Evolutionary conservation across 2,888 invertebrate species (phyloP), one percentile per base, ranked within the genome.

Genomic region (Heliconius sara): DNA sequence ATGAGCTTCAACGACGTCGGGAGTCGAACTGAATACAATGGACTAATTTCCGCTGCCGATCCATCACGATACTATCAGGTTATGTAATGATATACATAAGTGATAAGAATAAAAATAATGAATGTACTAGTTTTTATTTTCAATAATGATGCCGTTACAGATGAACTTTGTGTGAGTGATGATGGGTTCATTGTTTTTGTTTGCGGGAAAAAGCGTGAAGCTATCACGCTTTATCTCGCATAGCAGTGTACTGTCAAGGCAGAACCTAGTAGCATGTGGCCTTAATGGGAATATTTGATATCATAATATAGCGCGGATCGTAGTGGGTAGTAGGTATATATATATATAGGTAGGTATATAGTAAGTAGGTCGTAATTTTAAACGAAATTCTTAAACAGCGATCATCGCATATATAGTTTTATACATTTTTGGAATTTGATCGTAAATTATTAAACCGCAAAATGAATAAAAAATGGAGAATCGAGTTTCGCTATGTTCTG

Each of bases 21-120:
- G 82, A 83, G 75, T 84, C 85, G 81, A 83, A 82, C 80, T 78
- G 81, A 80, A 83, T 65, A 87, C 86, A 86, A 86, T 86, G 77
- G 84, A 66, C 81, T 81, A 81, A 85, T 86, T 85, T 86, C 87
- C 85, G 83, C 74, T 76, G 78, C 74, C 79, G 80, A 83, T 83
- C 80, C 80, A 76, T 80, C 79, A 74, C 60, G 80, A 81, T 82
- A 39, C 63, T 77, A 83, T 83, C 83, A 77, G 47, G 30, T 85
- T 84, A 79, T 78, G 82, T 82, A 85, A 85, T 71, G 65, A 76
- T 78, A 68, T 76, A 52, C 52, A 52, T 52, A 52, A 9, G 34
- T n/a, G 47, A 74, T 34, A 66, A 57, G 39, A 9, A 34, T 75
- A 13, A 78, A 74, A 68, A 75, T 68, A 75, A 75, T 75, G 22